Conservation (phyloP, 2,797 vertebrate genomes). For the Leuciscus waleckii region DNA sequence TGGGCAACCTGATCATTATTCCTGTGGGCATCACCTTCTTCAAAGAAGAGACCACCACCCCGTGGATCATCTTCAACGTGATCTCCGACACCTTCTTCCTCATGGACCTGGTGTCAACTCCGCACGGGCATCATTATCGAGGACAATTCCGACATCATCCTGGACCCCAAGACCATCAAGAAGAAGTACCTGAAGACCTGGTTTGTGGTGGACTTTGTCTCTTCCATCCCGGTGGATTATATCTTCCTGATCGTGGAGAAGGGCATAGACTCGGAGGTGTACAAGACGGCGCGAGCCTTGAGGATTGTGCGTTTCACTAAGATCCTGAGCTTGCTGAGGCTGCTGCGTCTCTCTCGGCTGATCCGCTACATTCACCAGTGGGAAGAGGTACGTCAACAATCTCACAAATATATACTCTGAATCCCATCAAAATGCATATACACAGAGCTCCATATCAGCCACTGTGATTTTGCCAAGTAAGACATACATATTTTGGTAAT, state of each 20-base stretch:
- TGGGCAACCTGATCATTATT: conserved; percentile 98
- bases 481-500: no score
- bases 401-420: neutral
- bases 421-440: neutral
- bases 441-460: neutral
- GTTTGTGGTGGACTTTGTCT: conserved; percentile 98
- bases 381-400: conserved; percentile 86
- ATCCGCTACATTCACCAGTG: conserved; percentile 98
- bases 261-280: conserved; percentile 97
- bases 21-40: conserved; percentile 99
- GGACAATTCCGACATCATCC: conserved; percentile 98
- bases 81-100: conserved; percentile 98
- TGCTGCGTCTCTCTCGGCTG: conserved; percentile 90
- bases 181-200: conserved; percentile 96
- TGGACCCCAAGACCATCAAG: conserved; percentile 96
- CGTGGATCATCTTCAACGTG: conserved; percentile 98
- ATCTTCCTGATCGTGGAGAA: conserved; percentile 99
- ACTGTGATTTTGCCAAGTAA: no score
- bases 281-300: conserved; percentile 94
- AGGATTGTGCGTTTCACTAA: conserved; percentile 97
- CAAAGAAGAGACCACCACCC: conserved; percentile 95
- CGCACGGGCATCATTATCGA: conserved; percentile 97
- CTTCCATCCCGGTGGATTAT: conserved; percentile 98
- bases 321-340: conserved; percentile 92
- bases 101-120: conserved; percentile 97